Percentiles rank a stretch among this genome's conserved stretches.
phyloP scores from a whole-genome alignment of 2,797 vertebrate genomes.

The Novumbra hubbsi region DNA sequence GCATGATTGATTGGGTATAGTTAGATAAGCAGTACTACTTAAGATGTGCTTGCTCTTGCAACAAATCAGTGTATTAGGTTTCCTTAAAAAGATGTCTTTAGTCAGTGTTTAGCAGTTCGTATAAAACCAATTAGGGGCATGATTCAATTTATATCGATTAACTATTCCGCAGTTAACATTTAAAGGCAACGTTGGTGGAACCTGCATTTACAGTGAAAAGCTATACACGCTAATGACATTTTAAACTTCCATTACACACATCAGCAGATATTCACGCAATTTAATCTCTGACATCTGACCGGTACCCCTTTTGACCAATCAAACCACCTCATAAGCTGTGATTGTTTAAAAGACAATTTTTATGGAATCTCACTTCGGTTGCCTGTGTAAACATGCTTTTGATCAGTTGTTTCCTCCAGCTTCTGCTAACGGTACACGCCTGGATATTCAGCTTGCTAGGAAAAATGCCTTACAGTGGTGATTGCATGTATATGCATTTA shows the following conservation, averaged over 20 bases:
- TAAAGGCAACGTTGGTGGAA: neutral
- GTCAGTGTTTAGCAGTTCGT: neutral
- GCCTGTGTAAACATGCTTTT: neutral
- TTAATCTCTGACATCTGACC: neutral
- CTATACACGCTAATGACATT: too few species aligned
- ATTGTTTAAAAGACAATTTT: too few species aligned
- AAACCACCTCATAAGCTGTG: too few species aligned
- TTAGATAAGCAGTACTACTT: slow-evolving; percentile 26
- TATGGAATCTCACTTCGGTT: too few species aligned
- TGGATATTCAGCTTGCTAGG: neutral
- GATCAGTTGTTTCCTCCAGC: slow-evolving; percentile 2
- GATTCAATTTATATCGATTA: neutral
- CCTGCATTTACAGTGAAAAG: neutral
- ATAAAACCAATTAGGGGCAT: too few species aligned
- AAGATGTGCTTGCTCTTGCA: slow-evolving; percentile 32
- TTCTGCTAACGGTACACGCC: neutral
- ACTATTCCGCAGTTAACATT: neutral
- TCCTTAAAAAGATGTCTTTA: neutral
- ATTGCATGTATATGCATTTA: neutral
- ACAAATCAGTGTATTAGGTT: slow-evolving; percentile 27
- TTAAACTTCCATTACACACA: too few species aligned
- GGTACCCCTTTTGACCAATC: too few species aligned
- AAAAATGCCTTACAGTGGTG: neutral
- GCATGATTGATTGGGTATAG: slow-evolving; percentile 9
- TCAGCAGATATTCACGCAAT: neutral